A percentile compares a stretch with the other conserved stretches of the same genome.
Evolutionary conservation across 1,140 invertebrate genomes (phyloP).

Genomic region (Drosophila paulistorum): DNA sequence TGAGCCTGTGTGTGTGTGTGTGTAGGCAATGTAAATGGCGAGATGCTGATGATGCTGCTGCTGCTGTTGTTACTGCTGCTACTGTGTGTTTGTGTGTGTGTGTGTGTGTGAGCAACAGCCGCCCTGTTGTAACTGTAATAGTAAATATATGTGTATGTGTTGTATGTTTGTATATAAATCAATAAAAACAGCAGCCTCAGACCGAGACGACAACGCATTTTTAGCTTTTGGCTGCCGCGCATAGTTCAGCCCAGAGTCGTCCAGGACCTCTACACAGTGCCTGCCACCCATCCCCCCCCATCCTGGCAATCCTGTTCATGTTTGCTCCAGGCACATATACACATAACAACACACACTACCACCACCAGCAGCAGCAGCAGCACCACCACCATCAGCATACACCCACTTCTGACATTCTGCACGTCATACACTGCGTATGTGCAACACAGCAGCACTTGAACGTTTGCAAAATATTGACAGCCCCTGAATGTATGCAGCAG

Average conservation of each 20-base stretch:
- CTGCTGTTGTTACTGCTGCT: background rate
- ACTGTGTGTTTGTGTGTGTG: background rate
- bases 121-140: conserved; percentile 50
- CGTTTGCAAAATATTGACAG: conserved; percentile 51
- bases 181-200: conserved; percentile 73
- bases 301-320: conserved; percentile 1
- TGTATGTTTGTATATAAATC: conserved; percentile 67
- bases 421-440: conserved; percentile 53
- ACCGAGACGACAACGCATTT: conserved; percentile 32
- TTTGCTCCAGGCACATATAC: conserved; percentile 57
- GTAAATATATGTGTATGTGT: conserved; percentile 1
- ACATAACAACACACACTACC: conserved; percentile 42
- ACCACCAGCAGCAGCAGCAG: no score
- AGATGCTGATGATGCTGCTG: conserved; percentile 36
- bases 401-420: conserved; percentile 16
- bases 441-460: conserved; percentile 37
- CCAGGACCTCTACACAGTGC: conserved; percentile 46
- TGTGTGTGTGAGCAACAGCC: conserved; percentile 62
- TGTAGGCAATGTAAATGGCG: conserved; percentile 45
- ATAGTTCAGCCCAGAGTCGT: conserved; percentile 27
- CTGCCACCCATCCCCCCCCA: conserved; percentile 29
- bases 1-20: conserved; percentile 22
- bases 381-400: conserved; percentile 9
- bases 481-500: conserved; percentile 62
- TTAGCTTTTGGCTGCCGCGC: conserved; percentile 48